phyloP scores from a whole-genome alignment of 2,113 vertebrate genomes.

The Anolis sagrei region DNA sequence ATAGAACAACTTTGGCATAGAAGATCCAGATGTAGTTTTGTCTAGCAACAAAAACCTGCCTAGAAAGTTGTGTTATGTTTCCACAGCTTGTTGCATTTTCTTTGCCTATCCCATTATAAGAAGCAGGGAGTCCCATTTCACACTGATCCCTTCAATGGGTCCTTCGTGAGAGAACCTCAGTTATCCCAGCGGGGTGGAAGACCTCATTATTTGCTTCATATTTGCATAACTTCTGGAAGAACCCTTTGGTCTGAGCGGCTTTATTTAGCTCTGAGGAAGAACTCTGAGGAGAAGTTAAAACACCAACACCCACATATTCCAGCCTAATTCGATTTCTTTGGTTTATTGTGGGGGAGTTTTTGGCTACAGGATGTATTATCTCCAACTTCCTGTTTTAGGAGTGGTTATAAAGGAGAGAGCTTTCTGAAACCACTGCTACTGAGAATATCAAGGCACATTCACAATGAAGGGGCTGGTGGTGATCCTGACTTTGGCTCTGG shows the following conservation, averaged over 20 bases:
- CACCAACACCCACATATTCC: neutral
- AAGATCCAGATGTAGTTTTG: too few species aligned
- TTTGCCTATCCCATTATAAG: neutral
- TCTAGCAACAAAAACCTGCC: too few species aligned
- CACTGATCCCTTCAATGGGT: neutral
- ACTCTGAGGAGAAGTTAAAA: neutral
- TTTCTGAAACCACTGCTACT: neutral
- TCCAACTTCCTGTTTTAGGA: neutral
- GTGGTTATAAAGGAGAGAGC: slow-evolving; percentile 5
- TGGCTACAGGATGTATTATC: neutral
- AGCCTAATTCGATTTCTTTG: neutral
- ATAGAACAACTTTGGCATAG: too few species aligned
- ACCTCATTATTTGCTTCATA: neutral
- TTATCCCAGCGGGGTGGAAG: neutral
- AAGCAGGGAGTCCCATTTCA: too few species aligned
- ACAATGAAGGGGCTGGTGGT: neutral
- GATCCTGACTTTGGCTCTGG: neutral
- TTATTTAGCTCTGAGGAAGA: neutral
- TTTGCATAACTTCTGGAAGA: neutral
- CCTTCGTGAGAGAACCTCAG: neutral
- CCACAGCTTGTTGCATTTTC: too few species aligned
- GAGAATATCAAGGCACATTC: neutral
- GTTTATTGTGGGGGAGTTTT: neutral
- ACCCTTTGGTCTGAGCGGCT: neutral
- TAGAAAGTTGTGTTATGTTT: too few species aligned